Conservation (phyloP, 1,140 invertebrate species). For the Rhopalosiphum maidis region DNA sequence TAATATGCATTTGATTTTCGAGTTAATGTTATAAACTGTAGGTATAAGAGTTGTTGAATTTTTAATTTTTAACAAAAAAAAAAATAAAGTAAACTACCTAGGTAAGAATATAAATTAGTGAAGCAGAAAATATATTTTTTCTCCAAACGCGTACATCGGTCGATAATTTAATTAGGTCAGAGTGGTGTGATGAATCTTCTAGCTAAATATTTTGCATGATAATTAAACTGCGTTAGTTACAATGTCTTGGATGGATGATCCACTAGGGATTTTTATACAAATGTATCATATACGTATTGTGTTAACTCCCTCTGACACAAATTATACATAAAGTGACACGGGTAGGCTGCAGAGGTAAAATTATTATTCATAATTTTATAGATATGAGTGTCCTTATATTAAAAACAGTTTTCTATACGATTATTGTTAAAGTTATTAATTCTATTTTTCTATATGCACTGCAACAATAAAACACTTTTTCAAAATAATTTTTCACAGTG, state of each 20-base stretch:
- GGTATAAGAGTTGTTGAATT: background rate
- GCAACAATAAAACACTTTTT: background rate
- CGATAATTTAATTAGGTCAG: slow-evolving; percentile 23
- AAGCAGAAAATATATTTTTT: background rate
- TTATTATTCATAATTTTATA: background rate
- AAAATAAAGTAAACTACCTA: background rate
- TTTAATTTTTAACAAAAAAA: background rate
- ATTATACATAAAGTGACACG: background rate
- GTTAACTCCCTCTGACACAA: background rate
- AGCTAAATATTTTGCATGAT: background rate
- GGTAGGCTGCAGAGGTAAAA: background rate
- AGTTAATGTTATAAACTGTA: background rate
- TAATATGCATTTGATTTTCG: background rate
- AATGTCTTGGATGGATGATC: background rate
- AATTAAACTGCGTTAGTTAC: background rate
- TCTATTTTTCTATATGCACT: background rate
- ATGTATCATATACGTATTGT: background rate
- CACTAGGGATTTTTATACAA: background rate
- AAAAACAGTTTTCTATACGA: background rate
- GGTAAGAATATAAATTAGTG: background rate
- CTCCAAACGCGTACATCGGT: background rate
- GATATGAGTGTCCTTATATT: background rate
- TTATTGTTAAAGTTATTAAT: background rate
- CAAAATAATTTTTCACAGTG: no score
- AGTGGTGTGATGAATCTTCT: background rate